Evolutionary conservation across 2,888 invertebrate genomes (phyloP), one percentile per base, ranked within the genome.

Genomic region (Eucera pruinosa): DNA sequence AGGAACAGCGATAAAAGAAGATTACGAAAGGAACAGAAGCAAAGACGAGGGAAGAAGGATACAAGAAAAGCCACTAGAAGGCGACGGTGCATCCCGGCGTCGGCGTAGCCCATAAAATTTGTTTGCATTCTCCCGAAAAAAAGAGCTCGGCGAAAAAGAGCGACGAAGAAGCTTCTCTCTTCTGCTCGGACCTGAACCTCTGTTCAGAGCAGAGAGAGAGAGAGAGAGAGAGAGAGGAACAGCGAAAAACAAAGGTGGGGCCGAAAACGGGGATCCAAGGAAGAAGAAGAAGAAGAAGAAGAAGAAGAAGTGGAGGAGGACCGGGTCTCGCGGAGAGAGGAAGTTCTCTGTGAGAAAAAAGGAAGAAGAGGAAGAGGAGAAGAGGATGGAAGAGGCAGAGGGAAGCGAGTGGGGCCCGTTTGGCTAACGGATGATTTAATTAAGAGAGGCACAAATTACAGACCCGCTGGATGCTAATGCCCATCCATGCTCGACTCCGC

Each of bases 361-460:
- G 48, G 30, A 23, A 45, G 20, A 57, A 61, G 13, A 7, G 7
- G 54, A 41, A 55, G 33, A 13, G 27, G 47, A 9, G 55, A 30
- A 57, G 36, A 5, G 11, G 20, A 1, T 33, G 7, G 33, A 33
- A 18, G 30, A 20, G 30, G 20, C 27, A 3, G 9, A 61, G 67
- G 60, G 72, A 82, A 84, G 64, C 48, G 71, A 57, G 69, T 39
- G 73, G 55, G 80, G 85, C 86, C 86, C 86, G 88, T 85, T 89
- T 87, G 91, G 90, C 91, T 90, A 91, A 91, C 92, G 91, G 92
- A 92, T 92, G 92, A 92, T 92, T 91, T 92, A 92, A 92, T 92
- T 92, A 92, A 92, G 91, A 91, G 90, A 89, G 89, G 91, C 92
- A 92, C 92, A 92, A 92, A 92, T 92, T 92, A 92, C 92, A 90